Conservation (phyloP, 1,140 invertebrate genomes). For the Dendrolimus punctatus region DNA sequence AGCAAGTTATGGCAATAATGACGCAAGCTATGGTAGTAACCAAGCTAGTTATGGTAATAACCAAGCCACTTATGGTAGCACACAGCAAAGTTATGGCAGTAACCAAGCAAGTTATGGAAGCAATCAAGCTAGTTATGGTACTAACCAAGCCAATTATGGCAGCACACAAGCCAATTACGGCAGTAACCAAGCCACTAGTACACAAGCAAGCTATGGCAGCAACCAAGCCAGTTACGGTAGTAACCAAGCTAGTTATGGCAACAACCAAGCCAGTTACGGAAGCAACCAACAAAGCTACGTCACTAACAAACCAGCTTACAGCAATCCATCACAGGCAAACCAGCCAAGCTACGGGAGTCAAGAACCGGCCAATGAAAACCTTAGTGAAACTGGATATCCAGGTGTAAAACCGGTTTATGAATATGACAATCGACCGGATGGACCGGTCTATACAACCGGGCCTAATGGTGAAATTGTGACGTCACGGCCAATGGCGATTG, state of each 20-base stretch:
- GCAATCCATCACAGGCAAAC: not conserved
- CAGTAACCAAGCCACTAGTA: not conserved
- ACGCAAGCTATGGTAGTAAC: too few species aligned
- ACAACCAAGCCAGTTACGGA: not conserved
- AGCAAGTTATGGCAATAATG: too few species aligned
- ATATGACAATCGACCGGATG: slow-evolving; percentile 25
- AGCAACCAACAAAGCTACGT: not conserved
- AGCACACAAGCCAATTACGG: slow-evolving; percentile 2
- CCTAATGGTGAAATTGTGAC: slow-evolving; percentile 45
- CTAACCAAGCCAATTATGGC: slow-evolving; percentile 1
- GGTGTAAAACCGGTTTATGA: slow-evolving; percentile 52
- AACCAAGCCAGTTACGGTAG: not conserved
- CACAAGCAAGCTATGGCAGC: not conserved
- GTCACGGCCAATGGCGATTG: slow-evolving; percentile 43
- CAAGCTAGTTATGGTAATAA: not conserved
- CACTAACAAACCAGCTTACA: not conserved
- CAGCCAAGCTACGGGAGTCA: too few species aligned
- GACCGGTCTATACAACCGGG: slow-evolving; percentile 34
- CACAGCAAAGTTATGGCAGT: slow-evolving; percentile 5
- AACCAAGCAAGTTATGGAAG: not conserved
- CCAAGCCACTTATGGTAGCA: slow-evolving; percentile 1
- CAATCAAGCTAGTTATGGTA: slow-evolving; percentile 12
- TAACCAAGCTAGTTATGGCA: not conserved
- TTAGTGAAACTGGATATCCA: slow-evolving; percentile 6
- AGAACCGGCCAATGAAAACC: slow-evolving; percentile 19